phyloP scores from a whole-genome alignment of 2,888 invertebrate species.

The Dermolepida albohirtum region DNA sequence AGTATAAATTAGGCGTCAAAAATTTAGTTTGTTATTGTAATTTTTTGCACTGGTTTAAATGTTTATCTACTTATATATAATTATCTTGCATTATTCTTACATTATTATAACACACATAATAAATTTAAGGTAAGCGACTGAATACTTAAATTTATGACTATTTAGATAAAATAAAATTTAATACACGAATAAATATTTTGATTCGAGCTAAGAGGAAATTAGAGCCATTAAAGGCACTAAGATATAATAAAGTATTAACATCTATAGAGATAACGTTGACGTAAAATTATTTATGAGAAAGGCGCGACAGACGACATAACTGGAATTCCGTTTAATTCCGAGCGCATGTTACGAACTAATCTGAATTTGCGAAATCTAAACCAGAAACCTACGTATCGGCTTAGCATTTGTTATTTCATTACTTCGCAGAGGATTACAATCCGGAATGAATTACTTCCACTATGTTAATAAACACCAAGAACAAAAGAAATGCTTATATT shows the following conservation, averaged over 20 bases:
- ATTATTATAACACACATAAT: neutral
- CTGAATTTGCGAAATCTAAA: slow-evolving; percentile 24
- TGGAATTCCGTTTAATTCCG: slow-evolving; percentile 11
- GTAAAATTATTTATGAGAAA: slow-evolving; percentile 21
- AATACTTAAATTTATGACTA: slow-evolving; percentile 7
- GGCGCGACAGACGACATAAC: slow-evolving; percentile 17
- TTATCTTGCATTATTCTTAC: too few species aligned
- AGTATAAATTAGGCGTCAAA: too few species aligned
- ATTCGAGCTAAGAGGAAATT: slow-evolving; percentile 15
- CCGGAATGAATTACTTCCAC: too few species aligned
- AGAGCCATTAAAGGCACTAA: slow-evolving; percentile 18
- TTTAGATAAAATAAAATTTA: slow-evolving; percentile 24
- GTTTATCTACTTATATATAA: too few species aligned
- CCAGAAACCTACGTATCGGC: slow-evolving; percentile 8
- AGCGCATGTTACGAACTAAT: slow-evolving; percentile 16
- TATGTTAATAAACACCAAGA: too few species aligned
- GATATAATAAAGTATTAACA: slow-evolving; percentile 10
- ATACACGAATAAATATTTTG: slow-evolving; percentile 23
- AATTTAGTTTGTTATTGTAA: too few species aligned
- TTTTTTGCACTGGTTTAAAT: too few species aligned
- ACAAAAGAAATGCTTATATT: too few species aligned
- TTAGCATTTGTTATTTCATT: too few species aligned
- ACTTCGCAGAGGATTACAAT: too few species aligned
- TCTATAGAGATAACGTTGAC: slow-evolving; percentile 10
- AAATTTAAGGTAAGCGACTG: neutral